Base-by-base conservation (phyloP, 1,140 invertebrate species). In the Ganaspis sp. region DNA sequence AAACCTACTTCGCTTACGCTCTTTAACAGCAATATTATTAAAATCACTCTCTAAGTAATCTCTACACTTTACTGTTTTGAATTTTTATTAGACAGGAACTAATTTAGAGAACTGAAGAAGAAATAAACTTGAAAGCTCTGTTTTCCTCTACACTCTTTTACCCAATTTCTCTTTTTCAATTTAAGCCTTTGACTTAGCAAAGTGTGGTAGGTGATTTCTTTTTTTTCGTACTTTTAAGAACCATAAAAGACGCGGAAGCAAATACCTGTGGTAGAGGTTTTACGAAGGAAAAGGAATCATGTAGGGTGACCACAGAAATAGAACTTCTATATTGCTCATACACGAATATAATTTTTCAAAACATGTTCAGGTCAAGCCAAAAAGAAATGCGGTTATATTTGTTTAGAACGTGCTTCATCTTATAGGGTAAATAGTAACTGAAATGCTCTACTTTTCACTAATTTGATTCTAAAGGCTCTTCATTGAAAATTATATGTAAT, bases 281-380 rank as follows among this genome's bases (percentile, higher is more conserved):
- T 49, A 49, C 17, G 2, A 49, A 49, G 45, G 45, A 49, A 49
- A 49, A 49, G 45, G 45, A 49, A 49, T 49, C 45, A 49, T 49
- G 45, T 49, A 17, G 45, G 17, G 17, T 49, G 17, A 49, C 45
- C 45, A 49, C 45, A 49, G 45, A 49, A 49, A 49, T 49, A 49
- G 45, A 49, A 17, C 15, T 49, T 49, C 15, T 49, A 49, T 49
- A 49, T 49, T 49, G 15, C 45, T 49, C 17, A 49, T 49, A 49
- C 45, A 49, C 45, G 45, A 49, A 49, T 49, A 49, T 49, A n/a
- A 49, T 49, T 49, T 49, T 49, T 49, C 45, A 49, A 17, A 49
- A 49, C 45, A 49, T 49, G 45, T 49, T 49, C 45, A 17, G 45
- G 45, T 15, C n/a, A 5, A 17, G 45, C 45, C 45, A n/a, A 49